Conservation (phyloP, 1,140 invertebrate genomes). For the Meloidogyne floridensis region DNA sequence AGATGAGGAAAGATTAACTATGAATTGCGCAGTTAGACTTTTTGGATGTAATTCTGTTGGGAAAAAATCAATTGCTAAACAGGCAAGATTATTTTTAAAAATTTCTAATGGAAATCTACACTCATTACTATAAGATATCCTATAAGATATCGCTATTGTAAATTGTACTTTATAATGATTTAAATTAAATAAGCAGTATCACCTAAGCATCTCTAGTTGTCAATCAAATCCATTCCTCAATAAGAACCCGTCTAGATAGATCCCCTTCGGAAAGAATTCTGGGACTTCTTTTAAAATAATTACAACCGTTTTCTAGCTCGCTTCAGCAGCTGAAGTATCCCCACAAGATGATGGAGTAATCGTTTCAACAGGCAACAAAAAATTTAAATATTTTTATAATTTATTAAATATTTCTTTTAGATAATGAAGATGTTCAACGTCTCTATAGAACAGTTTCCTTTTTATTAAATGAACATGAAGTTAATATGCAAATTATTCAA, state of each 20-base stretch:
- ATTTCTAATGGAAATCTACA: no score
- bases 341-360: background rate
- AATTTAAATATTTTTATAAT: no score
- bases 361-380: conserved; percentile 19
- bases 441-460: conserved; percentile 44
- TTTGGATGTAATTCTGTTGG: conserved; percentile 51
- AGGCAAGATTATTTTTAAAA: conserved; percentile 22
- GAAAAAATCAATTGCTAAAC: conserved; percentile 46
- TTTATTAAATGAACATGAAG: conserved; percentile 54
- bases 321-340: conserved; percentile 18
- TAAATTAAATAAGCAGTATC: no score
- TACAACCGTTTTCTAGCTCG: conserved; percentile 19
- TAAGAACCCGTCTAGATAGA: no score
- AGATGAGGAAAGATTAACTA: conserved; percentile 32
- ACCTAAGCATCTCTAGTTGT: no score
- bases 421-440: conserved; percentile 40
- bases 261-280: no score
- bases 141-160: no score
- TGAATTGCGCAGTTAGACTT: conserved; percentile 33
- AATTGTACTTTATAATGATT: no score
- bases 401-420: conserved; percentile 5
- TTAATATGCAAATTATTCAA: conserved; percentile 53
- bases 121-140: no score
- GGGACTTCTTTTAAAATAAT: no score
- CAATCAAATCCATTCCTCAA: no score